Percentiles rank a stretch among this genome's conserved stretches.
Evolutionary conservation across 1,140 invertebrate species (phyloP).

Genomic region (Probaryconus sp.): DNA sequence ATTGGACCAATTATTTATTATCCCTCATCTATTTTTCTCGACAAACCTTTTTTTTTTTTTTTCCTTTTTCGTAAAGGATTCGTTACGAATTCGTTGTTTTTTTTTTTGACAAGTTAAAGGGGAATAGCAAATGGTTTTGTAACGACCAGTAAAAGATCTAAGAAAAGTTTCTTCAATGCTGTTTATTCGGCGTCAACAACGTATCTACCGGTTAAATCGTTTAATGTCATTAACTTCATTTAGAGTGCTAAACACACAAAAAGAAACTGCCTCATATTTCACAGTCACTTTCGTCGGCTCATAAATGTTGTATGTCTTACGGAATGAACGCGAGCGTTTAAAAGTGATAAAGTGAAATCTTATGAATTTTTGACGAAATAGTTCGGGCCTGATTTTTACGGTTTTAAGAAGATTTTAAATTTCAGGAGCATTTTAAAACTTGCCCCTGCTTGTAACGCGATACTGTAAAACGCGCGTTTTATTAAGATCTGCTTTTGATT

Average conservation of each 20-base stretch:
- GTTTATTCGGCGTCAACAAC: constrained; percentile 30
- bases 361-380: constrained; percentile 29
- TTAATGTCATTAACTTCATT: constrained; percentile 35
- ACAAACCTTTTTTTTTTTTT: no score
- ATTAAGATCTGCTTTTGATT: constrained; percentile 20
- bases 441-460: constrained; percentile 35
- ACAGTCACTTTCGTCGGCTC: constrained; percentile 48
- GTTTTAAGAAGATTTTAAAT: constrained; percentile 26
- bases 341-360: constrained; percentile 46
- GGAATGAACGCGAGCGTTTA: constrained; percentile 39
- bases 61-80: no score
- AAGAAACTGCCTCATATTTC: constrained; percentile 25
- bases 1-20: no score
- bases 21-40: no score
- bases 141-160: no score
- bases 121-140: no score
- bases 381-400: constrained; percentile 28
- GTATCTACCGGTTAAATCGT: constrained; percentile 21
- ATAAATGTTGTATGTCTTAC: constrained; percentile 44
- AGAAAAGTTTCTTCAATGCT: constrained; percentile 16
- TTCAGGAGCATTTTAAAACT: constrained; percentile 1
- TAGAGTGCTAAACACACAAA: constrained; percentile 5
- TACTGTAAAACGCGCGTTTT: constrained; percentile 27
- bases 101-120: no score
- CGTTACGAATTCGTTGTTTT: no score